Evolutionary conservation across 2,888 invertebrate genomes (phyloP).

Genomic region (Drosophila emarginata): DNA sequence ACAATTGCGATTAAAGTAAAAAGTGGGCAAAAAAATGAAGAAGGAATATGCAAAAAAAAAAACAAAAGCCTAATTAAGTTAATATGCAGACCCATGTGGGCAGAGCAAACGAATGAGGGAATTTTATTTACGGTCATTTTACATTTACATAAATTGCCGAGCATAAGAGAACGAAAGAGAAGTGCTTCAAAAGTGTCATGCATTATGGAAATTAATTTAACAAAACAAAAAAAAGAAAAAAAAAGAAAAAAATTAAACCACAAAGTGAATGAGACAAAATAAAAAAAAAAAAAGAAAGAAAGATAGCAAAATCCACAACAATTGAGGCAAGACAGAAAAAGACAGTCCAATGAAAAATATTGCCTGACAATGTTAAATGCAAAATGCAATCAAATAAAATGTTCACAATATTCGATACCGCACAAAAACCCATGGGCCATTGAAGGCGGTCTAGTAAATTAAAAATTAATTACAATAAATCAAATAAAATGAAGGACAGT

Average conservation of each 20-base stretch:
- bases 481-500: conserved; percentile 28
- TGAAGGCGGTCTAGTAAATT: conserved; percentile 35
- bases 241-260: conserved; percentile 6
- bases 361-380: conserved; percentile 34
- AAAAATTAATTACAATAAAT: conserved; percentile 52
- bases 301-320: conserved; percentile 1
- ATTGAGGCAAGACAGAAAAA: conserved; percentile 9
- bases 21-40: conserved; percentile 11
- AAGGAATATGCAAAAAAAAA: conserved; percentile 13
- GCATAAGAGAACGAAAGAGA: neutral
- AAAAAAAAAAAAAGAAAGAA: neutral
- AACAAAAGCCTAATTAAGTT: conserved; percentile 48
- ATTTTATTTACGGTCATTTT: conserved; percentile 39
- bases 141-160: conserved; percentile 37
- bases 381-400: conserved; percentile 46
- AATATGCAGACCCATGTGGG: conserved; percentile 32
- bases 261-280: neutral
- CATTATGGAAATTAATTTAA: conserved; percentile 53
- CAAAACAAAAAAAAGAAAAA: conserved; percentile 3
- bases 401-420: conserved; percentile 13
- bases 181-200: conserved; percentile 35
- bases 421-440: conserved; percentile 5
- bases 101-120: neutral
- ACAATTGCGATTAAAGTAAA: conserved; percentile 46
- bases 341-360: conserved; percentile 1